Evolutionary conservation across 1,140 invertebrate genomes (phyloP).

Genomic region (Frieseomelitta varia): DNA sequence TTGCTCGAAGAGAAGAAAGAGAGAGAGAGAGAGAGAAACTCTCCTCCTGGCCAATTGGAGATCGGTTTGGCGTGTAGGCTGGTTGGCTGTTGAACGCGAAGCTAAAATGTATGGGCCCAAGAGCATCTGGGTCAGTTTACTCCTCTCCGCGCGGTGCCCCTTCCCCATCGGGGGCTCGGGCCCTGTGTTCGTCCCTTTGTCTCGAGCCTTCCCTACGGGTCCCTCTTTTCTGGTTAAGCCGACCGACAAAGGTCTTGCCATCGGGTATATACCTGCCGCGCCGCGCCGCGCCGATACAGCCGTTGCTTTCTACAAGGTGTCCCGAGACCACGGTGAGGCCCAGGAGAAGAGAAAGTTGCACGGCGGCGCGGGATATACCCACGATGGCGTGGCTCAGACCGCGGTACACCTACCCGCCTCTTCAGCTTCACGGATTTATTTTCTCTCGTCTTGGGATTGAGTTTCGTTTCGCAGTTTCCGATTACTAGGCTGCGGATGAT

Average conservation of each 20-base stretch:
- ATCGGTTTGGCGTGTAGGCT: background rate
- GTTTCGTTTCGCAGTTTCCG: constrained; percentile 44
- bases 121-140: constrained; percentile 68
- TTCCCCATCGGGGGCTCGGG: constrained; percentile 37
- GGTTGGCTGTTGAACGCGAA: constrained; percentile 43
- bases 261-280: constrained; percentile 54
- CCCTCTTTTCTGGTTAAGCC: constrained; percentile 39
- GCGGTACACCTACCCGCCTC: too few species aligned
- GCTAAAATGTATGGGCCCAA: constrained; percentile 51
- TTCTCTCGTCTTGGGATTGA: constrained; percentile 22
- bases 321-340: background rate
- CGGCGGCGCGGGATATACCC: background rate
- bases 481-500: background rate
- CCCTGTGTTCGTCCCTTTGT: constrained; percentile 65
- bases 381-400: background rate
- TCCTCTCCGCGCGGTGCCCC: constrained; percentile 31
- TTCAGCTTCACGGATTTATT: constrained; percentile 8
- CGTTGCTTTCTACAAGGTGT: constrained; percentile 64
- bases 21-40: too few species aligned
- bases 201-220: constrained; percentile 47
- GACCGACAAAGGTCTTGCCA: constrained; percentile 63
- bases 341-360: constrained; percentile 41
- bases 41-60: too few species aligned
- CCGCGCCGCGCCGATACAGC: constrained; percentile 57
- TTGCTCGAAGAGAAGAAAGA: background rate